phyloP scores from a whole-genome alignment of 2,113 vertebrate species.

The Podarcis muralis region DNA sequence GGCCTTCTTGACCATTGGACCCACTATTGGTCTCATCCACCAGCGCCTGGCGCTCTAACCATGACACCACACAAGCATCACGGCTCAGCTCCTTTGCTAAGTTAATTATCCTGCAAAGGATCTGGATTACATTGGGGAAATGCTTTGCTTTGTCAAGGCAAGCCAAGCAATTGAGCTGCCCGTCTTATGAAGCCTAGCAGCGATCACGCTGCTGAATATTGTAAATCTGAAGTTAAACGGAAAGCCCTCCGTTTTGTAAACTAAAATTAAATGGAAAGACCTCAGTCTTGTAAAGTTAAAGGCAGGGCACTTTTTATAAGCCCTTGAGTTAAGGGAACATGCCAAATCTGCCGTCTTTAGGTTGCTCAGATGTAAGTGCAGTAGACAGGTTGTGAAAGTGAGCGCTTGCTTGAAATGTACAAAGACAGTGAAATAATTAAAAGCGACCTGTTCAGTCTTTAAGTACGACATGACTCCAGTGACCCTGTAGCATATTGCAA shows the following conservation, averaged over 20 bases:
- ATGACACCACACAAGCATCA: background rate
- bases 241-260: background rate
- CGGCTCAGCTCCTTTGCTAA: background rate
- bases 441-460: background rate
- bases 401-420: background rate
- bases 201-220: background rate
- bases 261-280: constrained; percentile 1
- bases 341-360: background rate
- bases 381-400: background rate
- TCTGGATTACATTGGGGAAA: background rate
- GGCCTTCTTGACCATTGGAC: too few species aligned
- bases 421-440: background rate
- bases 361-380: background rate
- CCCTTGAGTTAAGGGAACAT: background rate
- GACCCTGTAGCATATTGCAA: background rate
- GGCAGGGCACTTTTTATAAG: background rate
- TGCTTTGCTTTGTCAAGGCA: constrained; percentile 3
- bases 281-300: background rate
- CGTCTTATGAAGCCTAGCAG: background rate
- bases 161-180: background rate
- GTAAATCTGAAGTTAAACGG: background rate
- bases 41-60: too few species aligned
- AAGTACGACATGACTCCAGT: background rate
- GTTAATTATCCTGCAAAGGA: background rate
- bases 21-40: too few species aligned